Percentiles rank a stretch among this genome's conserved stretches.
Evolutionary conservation across 2,888 invertebrate species (phyloP).

Genomic region (Palloptera scutellata): DNA sequence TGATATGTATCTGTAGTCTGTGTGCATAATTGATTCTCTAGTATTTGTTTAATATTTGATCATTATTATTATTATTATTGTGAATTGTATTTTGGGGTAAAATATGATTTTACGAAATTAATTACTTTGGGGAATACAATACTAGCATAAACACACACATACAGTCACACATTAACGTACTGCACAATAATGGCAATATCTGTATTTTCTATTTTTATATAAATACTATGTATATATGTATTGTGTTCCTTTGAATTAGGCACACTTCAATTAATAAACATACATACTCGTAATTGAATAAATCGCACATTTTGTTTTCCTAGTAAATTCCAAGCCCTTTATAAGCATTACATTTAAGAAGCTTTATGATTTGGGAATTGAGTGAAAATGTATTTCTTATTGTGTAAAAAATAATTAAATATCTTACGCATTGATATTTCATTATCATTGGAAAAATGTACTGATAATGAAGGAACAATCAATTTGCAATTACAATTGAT

Average conservation of each 20-base stretch:
- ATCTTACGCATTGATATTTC: no score
- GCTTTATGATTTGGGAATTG: no score
- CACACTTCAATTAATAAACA: not conserved
- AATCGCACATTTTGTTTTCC: not conserved
- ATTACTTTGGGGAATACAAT: slow-evolving; percentile 12
- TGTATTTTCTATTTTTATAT: not conserved
- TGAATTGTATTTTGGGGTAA: not conserved
- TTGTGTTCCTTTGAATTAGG: slow-evolving; percentile 9
- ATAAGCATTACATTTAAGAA: no score
- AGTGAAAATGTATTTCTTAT: no score
- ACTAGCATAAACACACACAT: not conserved
- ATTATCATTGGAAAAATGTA: no score
- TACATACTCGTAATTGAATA: not conserved
- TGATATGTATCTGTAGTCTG: slow-evolving; percentile 1
- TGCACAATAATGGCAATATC: not conserved
- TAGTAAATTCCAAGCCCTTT: no score
- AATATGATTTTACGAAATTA: slow-evolving; percentile 13
- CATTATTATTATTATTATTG: slow-evolving; percentile 5
- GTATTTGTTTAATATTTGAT: slow-evolving; percentile 14
- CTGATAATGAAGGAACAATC: no score
- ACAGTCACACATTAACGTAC: not conserved
- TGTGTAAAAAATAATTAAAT: no score
- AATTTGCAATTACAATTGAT: no score
- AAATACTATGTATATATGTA: not conserved
- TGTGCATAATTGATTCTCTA: not conserved